Evolutionary conservation across 2,797 vertebrate genomes (phyloP).

Genomic region (Gallirallus australis): DNA sequence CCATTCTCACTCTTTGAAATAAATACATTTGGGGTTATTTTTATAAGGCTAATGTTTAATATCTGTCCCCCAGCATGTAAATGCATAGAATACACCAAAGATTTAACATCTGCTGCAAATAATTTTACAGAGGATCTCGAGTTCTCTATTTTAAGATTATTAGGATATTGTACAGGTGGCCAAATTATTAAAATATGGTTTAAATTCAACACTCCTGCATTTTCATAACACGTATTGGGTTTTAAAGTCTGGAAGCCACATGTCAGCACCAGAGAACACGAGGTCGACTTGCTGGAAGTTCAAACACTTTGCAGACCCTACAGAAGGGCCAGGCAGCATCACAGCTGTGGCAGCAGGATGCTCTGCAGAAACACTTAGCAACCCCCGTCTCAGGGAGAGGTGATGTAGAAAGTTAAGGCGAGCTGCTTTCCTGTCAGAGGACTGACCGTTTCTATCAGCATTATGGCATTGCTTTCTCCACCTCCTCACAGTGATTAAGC

Average conservation of each 20-base stretch:
- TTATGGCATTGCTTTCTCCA: neutral
- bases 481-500: neutral
- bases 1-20: constrained; percentile 49
- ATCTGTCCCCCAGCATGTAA: constrained; percentile 18
- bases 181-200: constrained; percentile 71
- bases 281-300: constrained; percentile 11
- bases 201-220: constrained; percentile 24
- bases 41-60: constrained; percentile 29
- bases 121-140: constrained; percentile 49
- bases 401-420: neutral
- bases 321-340: neutral
- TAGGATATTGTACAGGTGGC: constrained; percentile 70
- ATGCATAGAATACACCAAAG: constrained; percentile 45
- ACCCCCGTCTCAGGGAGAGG: neutral
- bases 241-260: constrained; percentile 68
- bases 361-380: neutral
- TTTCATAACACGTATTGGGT: constrained; percentile 27
- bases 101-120: constrained; percentile 70
- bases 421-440: neutral
- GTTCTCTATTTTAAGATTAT: constrained; percentile 64
- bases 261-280: constrained; percentile 34
- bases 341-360: neutral
- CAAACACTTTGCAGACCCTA: neutral
- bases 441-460: neutral
- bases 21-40: constrained; percentile 53